These are phyloP conservation scores for Helicoverpa zea DNA, from an alignment of 1,140 invertebrate genomes.

Conservation along the genomic window DNA sequence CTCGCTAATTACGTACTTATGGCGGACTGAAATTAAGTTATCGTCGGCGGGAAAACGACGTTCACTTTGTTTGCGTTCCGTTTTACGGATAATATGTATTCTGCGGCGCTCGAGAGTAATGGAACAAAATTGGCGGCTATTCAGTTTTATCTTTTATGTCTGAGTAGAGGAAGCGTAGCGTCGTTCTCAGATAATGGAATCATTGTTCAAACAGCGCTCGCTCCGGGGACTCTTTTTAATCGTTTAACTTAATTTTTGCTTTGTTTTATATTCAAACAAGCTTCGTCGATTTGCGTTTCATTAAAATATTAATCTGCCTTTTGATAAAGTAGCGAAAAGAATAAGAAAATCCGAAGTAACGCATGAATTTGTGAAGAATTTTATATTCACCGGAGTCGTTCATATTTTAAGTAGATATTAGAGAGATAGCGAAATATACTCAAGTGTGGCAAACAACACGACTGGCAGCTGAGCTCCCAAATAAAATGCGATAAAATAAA, in stretches of 20 bases:
- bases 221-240: constrained; percentile 76
- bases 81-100: constrained; percentile 84
- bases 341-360: constrained; percentile 6
- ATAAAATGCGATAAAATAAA: constrained; percentile 86
- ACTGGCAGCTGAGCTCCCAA: constrained; percentile 83
- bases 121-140: constrained; percentile 83
- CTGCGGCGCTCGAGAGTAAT: constrained; percentile 78
- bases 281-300: constrained; percentile 40
- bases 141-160: constrained; percentile 82
- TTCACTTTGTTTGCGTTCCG: constrained; percentile 85
- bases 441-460: constrained; percentile 77
- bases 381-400: constrained; percentile 54
- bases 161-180: constrained; percentile 63
- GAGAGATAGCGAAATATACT: constrained; percentile 68
- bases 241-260: constrained; percentile 82
- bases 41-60: constrained; percentile 83
- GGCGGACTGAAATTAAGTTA: constrained; percentile 87
- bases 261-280: constrained; percentile 71
- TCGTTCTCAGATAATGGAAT: constrained; percentile 80
- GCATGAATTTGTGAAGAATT: constrained; percentile 43
- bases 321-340: constrained; percentile 15
- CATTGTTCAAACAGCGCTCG: constrained; percentile 74
- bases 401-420: constrained; percentile 62
- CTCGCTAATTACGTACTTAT: constrained; percentile 87
- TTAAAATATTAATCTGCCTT: constrained; percentile 32